These are phyloP conservation scores for Pachymerium ferrugineum DNA, from an alignment of 2,888 invertebrate species.

Conservation along the genomic window DNA sequence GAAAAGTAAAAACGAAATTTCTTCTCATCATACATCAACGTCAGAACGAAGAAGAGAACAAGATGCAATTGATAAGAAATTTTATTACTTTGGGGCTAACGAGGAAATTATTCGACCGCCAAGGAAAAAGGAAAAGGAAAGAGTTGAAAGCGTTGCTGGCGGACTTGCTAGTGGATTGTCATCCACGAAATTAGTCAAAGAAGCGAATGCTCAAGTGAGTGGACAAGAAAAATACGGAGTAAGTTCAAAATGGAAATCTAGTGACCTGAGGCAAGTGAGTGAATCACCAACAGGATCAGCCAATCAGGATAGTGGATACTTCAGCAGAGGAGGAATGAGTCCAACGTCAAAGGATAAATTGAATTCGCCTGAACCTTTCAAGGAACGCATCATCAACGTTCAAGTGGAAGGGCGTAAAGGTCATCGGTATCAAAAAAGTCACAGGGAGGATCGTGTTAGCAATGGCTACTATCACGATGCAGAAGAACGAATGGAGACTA, in stretches of 20 bases:
- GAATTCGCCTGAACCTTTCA: background rate
- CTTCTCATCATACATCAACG: background rate
- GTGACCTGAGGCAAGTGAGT: background rate
- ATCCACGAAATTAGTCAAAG: slow-evolving; percentile 35
- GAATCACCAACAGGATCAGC: slow-evolving; percentile 28
- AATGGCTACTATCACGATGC: slow-evolving; percentile 30
- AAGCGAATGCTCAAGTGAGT: slow-evolving; percentile 34
- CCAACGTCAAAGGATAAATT: slow-evolving; percentile 16
- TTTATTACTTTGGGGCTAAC: slow-evolving; percentile 31
- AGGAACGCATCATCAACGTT: slow-evolving; percentile 27
- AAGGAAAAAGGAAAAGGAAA: slow-evolving; percentile 25
- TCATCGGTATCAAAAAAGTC: background rate
- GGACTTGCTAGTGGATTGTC: background rate
- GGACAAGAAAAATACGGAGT: background rate
- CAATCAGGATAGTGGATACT: slow-evolving; percentile 29
- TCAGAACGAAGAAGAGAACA: background rate
- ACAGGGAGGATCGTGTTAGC: background rate
- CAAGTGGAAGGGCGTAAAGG: slow-evolving; percentile 23
- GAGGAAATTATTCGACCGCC: background rate
- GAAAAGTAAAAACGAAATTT: background rate
- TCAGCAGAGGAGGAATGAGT: background rate
- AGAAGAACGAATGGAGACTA: slow-evolving; percentile 36
- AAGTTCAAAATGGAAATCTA: background rate
- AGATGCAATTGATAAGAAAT: slow-evolving; percentile 12
- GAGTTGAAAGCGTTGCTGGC: background rate